These are phyloP conservation scores for Cephalopterus ornatus DNA, from an alignment of 2,113 vertebrate genomes.

Conservation along the genomic window DNA sequence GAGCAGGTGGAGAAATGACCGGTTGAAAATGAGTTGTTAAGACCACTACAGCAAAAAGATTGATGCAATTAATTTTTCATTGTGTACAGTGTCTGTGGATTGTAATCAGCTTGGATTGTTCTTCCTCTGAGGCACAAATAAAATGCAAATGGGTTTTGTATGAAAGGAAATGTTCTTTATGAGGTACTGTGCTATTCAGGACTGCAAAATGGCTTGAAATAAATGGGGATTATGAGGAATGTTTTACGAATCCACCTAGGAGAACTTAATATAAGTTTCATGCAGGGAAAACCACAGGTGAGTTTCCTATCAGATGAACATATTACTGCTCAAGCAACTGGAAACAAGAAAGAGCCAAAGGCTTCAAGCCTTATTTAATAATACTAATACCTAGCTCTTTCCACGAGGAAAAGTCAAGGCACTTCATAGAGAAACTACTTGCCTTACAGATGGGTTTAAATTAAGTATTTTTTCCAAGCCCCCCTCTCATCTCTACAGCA, in stretches of 20 bases:
- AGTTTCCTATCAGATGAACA: conserved; percentile 4
- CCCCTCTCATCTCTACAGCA: not conserved
- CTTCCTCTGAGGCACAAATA: conserved; percentile 73
- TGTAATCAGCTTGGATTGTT: conserved; percentile 80
- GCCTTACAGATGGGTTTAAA: not conserved
- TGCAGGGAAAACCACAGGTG: conserved; percentile 12
- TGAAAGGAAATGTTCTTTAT: conserved; percentile 69
- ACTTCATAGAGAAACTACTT: not conserved
- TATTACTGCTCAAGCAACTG: conserved; percentile 13
- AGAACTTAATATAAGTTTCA: conserved; percentile 17
- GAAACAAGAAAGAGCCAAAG: not conserved
- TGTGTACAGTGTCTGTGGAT: conserved; percentile 73
- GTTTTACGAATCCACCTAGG: conserved; percentile 64
- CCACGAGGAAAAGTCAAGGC: not conserved
- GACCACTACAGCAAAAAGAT: conserved; percentile 79
- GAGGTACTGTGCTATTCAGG: conserved; percentile 44
- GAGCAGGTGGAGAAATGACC: conserved; percentile 85
- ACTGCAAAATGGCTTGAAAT: conserved; percentile 62
- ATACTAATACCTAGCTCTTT: not conserved
- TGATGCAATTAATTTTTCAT: conserved; percentile 88
- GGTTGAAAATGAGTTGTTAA: conserved; percentile 83
- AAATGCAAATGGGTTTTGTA: conserved; percentile 75
- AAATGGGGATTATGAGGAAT: conserved; percentile 62
- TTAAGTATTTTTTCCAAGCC: not conserved
- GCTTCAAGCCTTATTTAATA: conserved; percentile 27